Evolutionary conservation across 2,113 vertebrate genomes (phyloP).

Genomic region (Pomatostomus ruficeps): DNA sequence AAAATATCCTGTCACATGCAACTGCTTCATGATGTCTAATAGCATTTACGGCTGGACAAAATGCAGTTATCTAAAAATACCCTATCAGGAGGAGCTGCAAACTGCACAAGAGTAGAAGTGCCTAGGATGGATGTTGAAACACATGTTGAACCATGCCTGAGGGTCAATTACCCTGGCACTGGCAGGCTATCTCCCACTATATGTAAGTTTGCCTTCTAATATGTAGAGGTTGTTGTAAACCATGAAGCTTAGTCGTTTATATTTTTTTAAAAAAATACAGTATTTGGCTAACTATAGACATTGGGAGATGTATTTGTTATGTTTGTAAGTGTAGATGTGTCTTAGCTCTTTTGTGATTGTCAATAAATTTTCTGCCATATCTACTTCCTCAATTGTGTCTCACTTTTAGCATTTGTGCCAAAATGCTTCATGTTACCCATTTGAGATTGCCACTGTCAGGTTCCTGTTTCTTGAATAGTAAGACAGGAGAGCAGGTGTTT

Average conservation of each 20-base stretch:
- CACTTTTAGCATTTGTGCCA: not conserved
- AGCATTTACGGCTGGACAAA: not conserved
- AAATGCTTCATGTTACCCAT: not conserved
- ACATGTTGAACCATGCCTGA: not conserved
- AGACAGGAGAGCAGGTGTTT: not conserved
- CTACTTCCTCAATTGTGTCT: not conserved
- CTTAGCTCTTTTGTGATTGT: not conserved
- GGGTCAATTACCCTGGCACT: not conserved
- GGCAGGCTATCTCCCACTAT: not conserved
- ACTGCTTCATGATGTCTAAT: rapidly evolving
- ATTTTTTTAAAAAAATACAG: not conserved
- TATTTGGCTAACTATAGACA: not conserved
- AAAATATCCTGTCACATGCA: not conserved
- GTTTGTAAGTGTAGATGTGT: rapidly evolving
- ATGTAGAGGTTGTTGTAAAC: not conserved
- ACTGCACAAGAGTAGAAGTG: not conserved
- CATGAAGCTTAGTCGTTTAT: not conserved
- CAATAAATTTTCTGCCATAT: not conserved
- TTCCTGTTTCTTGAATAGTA: not conserved
- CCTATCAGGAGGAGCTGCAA: not conserved
- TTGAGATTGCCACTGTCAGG: not conserved
- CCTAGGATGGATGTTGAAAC: not conserved
- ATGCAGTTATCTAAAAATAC: not conserved
- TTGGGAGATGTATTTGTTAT: not conserved
- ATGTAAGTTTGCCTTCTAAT: not conserved